phyloP scores from a whole-genome alignment of 2,113 vertebrate species.

The Narcine bancroftii region DNA sequence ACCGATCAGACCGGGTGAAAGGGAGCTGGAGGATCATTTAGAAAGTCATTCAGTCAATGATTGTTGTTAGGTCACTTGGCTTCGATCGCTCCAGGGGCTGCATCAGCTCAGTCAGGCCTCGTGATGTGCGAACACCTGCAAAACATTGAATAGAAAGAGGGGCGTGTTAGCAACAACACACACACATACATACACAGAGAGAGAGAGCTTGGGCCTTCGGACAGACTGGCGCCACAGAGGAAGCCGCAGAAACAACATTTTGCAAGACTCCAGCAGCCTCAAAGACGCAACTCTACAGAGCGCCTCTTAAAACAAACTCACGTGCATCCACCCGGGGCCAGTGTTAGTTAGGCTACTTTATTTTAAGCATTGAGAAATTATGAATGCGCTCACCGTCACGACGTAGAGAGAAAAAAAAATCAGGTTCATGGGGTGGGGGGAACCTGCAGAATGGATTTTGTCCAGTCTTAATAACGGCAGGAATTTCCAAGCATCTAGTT shows the following conservation, averaged over 20 bases:
- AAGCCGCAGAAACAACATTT: conserved; percentile 95
- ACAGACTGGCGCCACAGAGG: conserved; percentile 94
- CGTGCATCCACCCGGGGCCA: background rate
- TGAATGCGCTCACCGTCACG: background rate
- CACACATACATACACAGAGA: no score
- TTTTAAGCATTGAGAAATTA: background rate
- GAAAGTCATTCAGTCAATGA: conserved; percentile 57
- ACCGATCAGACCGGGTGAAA: conserved; percentile 72
- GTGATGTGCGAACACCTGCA: conserved; percentile 83
- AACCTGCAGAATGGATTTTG: background rate
- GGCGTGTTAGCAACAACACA: conserved; percentile 82
- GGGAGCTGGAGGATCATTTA: conserved; percentile 70
- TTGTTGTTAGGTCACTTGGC: conserved; percentile 9
- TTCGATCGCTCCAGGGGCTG: background rate
- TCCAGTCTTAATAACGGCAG: background rate
- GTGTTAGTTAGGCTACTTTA: background rate
- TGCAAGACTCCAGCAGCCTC: background rate
- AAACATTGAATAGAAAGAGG: conserved; percentile 79
- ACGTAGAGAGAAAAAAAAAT: no score
- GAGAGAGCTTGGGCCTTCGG: conserved; percentile 89
- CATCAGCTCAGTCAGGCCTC: conserved; percentile 36
- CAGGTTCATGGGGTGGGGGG: no score
- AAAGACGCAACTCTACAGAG: conserved; percentile 74
- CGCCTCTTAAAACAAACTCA: conserved; percentile 28
- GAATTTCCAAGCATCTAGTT: background rate